Evolutionary conservation across 2,888 invertebrate genomes (phyloP).

Genomic region (Callinectes sapidus): DNA sequence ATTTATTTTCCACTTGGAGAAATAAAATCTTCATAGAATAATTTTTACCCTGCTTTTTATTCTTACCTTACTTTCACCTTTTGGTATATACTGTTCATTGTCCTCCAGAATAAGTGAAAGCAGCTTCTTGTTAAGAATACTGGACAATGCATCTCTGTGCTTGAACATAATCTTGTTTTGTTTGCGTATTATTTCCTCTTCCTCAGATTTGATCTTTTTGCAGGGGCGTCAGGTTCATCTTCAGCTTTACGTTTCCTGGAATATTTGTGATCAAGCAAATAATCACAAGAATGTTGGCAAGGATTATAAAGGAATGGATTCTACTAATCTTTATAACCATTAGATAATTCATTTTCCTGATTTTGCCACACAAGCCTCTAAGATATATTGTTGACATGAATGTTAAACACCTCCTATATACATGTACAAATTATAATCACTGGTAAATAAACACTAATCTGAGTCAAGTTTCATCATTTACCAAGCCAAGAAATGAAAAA

Average conservation of each 20-base stretch:
- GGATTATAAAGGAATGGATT: no score
- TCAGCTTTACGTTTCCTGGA: constrained; percentile 82
- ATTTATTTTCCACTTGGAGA: neutral
- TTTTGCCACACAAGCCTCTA: no score
- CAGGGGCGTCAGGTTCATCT: constrained; percentile 68
- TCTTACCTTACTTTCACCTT: constrained; percentile 82
- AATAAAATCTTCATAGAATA: constrained; percentile 73
- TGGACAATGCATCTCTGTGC: constrained; percentile 81
- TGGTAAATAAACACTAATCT: neutral
- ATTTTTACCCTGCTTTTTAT: neutral
- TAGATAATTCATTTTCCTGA: no score
- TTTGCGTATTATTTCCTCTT: constrained; percentile 81
- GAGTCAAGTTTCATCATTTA: neutral
- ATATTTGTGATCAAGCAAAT: neutral
- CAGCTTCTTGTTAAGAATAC: constrained; percentile 80
- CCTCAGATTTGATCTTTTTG: constrained; percentile 74
- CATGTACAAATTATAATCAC: neutral
- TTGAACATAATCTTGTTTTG: constrained; percentile 85
- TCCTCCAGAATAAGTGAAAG: constrained; percentile 81
- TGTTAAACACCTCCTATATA: neutral
- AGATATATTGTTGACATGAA: neutral
- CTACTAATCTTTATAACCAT: no score
- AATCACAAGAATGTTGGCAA: no score
- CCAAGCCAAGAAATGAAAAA: neutral
- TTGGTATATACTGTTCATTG: constrained; percentile 85